A percentile compares a stretch with the other conserved stretches of the same genome.
Evolutionary conservation across 2,888 invertebrate genomes (phyloP).

Genomic region (Alcis repandata): DNA sequence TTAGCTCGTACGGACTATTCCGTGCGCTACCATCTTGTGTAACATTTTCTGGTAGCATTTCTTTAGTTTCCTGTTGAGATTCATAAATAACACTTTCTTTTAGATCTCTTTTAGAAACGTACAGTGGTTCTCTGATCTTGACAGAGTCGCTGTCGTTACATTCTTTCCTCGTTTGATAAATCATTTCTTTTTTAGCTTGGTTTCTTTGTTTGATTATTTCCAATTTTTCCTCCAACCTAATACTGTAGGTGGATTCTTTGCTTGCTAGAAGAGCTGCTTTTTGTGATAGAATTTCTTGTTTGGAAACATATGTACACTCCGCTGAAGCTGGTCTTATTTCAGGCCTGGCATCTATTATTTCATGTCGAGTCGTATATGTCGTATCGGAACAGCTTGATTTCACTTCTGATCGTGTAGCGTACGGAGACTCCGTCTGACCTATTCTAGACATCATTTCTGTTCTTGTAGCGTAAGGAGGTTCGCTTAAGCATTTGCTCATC

Average conservation of each 20-base stretch:
- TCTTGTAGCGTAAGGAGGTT: constrained; percentile 79
- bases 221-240: constrained; percentile 78
- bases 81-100: constrained; percentile 85
- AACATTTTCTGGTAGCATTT: constrained; percentile 55
- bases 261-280: constrained; percentile 82
- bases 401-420: constrained; percentile 73
- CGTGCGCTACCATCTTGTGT: constrained; percentile 69
- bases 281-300: constrained; percentile 83
- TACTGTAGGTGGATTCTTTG: constrained; percentile 75
- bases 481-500: constrained; percentile 82
- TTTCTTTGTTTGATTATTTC: constrained; percentile 85
- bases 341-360: constrained; percentile 66
- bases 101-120: constrained; percentile 82
- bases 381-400: constrained; percentile 81
- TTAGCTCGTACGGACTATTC: constrained; percentile 82
- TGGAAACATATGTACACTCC: constrained; percentile 83
- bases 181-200: constrained; percentile 84
- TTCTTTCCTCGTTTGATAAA: constrained; percentile 83
- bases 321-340: constrained; percentile 77
- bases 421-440: constrained; percentile 75
- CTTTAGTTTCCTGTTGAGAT: constrained; percentile 81
- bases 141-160: constrained; percentile 78
- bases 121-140: constrained; percentile 81
- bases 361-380: constrained; percentile 66
- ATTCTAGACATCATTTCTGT: constrained; percentile 79